Evolutionary conservation across 2,797 vertebrate species (phyloP).

Genomic region (Pterois miles): DNA sequence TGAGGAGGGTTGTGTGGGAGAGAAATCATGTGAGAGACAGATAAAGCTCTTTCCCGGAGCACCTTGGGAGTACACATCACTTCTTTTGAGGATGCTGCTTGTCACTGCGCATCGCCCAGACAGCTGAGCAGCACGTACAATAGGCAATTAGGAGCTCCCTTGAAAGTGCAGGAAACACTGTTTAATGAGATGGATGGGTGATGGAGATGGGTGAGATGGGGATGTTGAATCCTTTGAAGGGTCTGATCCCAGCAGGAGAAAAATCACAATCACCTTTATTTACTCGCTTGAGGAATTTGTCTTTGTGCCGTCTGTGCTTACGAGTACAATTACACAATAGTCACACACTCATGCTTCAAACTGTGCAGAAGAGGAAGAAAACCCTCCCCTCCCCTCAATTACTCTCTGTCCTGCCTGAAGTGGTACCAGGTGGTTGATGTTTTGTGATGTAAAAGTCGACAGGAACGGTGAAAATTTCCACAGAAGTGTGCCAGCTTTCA

Average conservation of each 20-base stretch:
- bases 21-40: constrained; percentile 40
- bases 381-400: neutral
- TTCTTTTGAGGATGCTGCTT: constrained; percentile 47
- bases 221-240: constrained; percentile 32
- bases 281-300: constrained; percentile 12
- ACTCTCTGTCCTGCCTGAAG: constrained; percentile 37
- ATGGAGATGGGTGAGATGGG: neutral
- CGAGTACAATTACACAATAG: constrained; percentile 41
- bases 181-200: neutral
- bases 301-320: constrained; percentile 2
- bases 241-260: constrained; percentile 24
- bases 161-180: constrained; percentile 40
- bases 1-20: constrained; percentile 14
- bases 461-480: neutral
- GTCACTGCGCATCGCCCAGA: constrained; percentile 63
- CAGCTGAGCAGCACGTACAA: constrained; percentile 50
- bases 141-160: constrained; percentile 63
- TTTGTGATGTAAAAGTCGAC: constrained; percentile 34
- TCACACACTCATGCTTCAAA: constrained; percentile 12
- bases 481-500: constrained; percentile 37
- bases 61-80: constrained; percentile 39
- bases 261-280: constrained; percentile 52
- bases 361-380: constrained; percentile 17
- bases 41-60: constrained; percentile 25
- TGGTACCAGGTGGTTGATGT: constrained; percentile 49